Evolutionary conservation across 2,888 invertebrate genomes (phyloP), one percentile per base, ranked within the genome.

Genomic region (Drosophila putrida): DNA sequence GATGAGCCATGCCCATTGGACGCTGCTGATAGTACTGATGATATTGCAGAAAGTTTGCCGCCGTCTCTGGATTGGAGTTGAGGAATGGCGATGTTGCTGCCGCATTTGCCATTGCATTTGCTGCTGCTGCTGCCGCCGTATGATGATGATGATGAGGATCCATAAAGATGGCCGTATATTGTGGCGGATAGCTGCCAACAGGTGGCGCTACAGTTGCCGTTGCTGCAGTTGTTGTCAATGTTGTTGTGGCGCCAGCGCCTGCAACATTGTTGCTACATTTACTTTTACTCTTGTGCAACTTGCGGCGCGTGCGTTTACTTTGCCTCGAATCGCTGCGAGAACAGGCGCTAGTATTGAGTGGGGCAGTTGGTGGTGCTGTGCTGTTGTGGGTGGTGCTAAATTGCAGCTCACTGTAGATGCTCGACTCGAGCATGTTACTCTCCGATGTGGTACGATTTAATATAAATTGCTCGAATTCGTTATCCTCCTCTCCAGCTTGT

Each of bases 81-180:
- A 90, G 55, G 55, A 83, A 86, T 43, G 89, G 82, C 20, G 88
- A 76, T 13, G 88, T 57, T 55, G 84, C 86, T 41, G 89, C 85
- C 47, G 87, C 83, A 72, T 72, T 88, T 72, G 77, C 83, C 77
- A 80, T 71, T 54, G 82, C 82, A 81, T 84, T 90, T 57, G 80
- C 80, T 20, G 20, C 20, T 20, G 20, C 20, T 20, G 20, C 20
- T 55, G 82, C 73, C 1, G 49, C 61, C 0, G 50, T 74, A 63
- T 71, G 70, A 51, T 74, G 82, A 71, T 76, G 80, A 59, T 75
- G 81, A 67, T 77, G 80, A 1, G 54, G 74, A 71, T 92, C 92
- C 62, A 92, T 62, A 66, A 90, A 92, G 60, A 92, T 91, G 59
- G 92, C 85, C 5, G 91, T 89, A 47, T 92, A 92, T 38, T 91